These are phyloP conservation scores for Tubiluchus corallicola DNA, from an alignment of 2,888 invertebrate species.

Conservation along the genomic window DNA sequence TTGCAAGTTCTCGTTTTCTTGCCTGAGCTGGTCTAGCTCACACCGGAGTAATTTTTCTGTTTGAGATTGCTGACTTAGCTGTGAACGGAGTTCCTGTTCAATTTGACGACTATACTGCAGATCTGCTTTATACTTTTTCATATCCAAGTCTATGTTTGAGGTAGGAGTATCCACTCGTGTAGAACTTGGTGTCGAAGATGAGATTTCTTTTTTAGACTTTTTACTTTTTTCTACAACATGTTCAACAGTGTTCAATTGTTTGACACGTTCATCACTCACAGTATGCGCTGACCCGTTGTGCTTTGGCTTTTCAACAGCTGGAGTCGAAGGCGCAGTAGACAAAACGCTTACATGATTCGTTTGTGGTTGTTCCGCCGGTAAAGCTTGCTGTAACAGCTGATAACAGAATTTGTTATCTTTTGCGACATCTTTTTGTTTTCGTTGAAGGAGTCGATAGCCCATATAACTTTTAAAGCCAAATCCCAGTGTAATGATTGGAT, in stretches of 20 bases:
- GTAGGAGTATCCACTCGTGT: too few species aligned
- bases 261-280: too few species aligned
- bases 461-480: conserved; percentile 87
- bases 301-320: not conserved
- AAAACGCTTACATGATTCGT: conserved; percentile 4
- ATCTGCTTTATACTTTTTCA: conserved; percentile 51
- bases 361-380: conserved; percentile 44
- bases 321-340: conserved; percentile 6
- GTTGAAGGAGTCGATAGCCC: conserved; percentile 63
- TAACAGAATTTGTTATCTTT: conserved; percentile 88
- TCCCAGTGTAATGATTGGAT: conserved; percentile 84
- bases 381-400: conserved; percentile 71
- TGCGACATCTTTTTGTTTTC: conserved; percentile 77
- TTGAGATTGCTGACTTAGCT: conserved; percentile 39
- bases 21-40: conserved; percentile 56
- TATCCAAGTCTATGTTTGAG: too few species aligned
- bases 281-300: too few species aligned
- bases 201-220: too few species aligned
- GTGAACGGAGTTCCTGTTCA: conserved; percentile 51
- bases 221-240: too few species aligned
- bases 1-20: conserved; percentile 70
- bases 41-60: conserved; percentile 47
- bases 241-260: too few species aligned
- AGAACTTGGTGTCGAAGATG: too few species aligned
- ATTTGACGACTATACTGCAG: conserved; percentile 47